Evolutionary conservation across 2,888 invertebrate species (phyloP).

Genomic region (Idaea dimidiata): DNA sequence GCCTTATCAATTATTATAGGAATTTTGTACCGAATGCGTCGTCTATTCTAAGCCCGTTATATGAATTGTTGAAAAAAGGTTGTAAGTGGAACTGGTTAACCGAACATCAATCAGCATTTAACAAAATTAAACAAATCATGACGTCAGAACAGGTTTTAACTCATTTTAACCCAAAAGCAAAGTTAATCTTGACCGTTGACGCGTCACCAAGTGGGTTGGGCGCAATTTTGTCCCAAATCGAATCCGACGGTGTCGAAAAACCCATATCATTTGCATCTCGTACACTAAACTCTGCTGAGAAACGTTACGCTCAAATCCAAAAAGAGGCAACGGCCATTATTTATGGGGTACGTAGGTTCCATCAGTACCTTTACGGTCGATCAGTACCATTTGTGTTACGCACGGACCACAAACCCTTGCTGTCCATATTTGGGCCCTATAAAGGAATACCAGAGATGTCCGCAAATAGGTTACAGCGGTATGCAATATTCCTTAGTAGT

Average conservation of each 20-base stretch:
- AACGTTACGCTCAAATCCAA: too few species aligned
- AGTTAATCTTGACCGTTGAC: conserved; percentile 28
- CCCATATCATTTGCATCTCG: conserved; percentile 29
- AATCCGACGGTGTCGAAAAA: conserved; percentile 13
- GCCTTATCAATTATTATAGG: conserved; percentile 23
- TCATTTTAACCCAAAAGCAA: conserved; percentile 20
- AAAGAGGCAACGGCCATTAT: neutral
- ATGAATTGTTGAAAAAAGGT: conserved; percentile 21
- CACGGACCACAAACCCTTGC: conserved; percentile 32
- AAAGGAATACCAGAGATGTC: conserved; percentile 34
- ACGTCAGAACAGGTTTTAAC: conserved; percentile 25
- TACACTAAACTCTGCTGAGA: conserved; percentile 21
- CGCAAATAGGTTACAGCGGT: conserved; percentile 32
- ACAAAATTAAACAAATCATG: conserved; percentile 14
- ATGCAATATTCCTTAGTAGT: conserved; percentile 29
- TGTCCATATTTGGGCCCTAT: conserved; percentile 32
- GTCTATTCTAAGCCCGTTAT: conserved; percentile 21
- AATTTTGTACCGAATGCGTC: conserved; percentile 21
- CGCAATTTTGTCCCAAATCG: conserved; percentile 25
- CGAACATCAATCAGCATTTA: conserved; percentile 11
- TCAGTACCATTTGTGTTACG: conserved; percentile 25
- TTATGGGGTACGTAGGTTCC: neutral
- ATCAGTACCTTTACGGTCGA: conserved; percentile 12
- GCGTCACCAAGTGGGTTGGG: conserved; percentile 27
- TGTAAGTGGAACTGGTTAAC: conserved; percentile 9